Conservation (phyloP, 2,888 invertebrate genomes). For the Mesochorus sp. region DNA sequence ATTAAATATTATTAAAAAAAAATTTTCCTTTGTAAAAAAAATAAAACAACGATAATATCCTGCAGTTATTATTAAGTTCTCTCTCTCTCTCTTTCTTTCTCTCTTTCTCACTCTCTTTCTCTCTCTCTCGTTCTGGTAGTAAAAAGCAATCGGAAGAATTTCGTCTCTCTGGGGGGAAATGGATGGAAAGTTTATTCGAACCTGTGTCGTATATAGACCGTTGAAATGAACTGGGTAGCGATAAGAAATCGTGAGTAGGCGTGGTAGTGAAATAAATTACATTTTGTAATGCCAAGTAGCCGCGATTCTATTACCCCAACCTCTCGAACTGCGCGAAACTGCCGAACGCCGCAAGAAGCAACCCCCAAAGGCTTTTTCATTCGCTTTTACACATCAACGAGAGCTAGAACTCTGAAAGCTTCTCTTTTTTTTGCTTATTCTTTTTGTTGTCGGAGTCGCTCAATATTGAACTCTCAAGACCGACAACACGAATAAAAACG, state of each 20-base stretch:
- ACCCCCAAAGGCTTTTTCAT: slow-evolving; percentile 44
- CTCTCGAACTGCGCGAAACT: slow-evolving; percentile 37
- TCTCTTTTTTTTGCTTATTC: background rate
- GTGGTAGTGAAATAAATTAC: slow-evolving; percentile 72
- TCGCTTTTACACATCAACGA: slow-evolving; percentile 47
- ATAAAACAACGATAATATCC: too few relatives aligned
- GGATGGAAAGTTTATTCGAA: slow-evolving; percentile 57
- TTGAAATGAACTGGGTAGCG: slow-evolving; percentile 69
- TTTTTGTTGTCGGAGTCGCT: slow-evolving; percentile 2
- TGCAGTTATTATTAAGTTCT: too few relatives aligned
- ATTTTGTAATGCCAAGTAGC: slow-evolving; percentile 70
- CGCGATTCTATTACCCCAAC: slow-evolving; percentile 63
- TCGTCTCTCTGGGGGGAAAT: background rate
- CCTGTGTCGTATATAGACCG: slow-evolving; percentile 52
- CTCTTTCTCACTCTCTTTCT: background rate
- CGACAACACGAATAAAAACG: slow-evolving; percentile 47
- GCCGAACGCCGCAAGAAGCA: slow-evolving; percentile 35
- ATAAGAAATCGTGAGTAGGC: slow-evolving; percentile 68
- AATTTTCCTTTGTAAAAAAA: too few relatives aligned
- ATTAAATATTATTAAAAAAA: too few relatives aligned
- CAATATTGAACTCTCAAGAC: slow-evolving; percentile 34
- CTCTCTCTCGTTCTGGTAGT: background rate
- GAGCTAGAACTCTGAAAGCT: slow-evolving; percentile 7
- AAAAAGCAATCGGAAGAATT: slow-evolving; percentile 16
- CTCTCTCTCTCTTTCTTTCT: too few relatives aligned